These are phyloP conservation scores for Microctonus hyperodae DNA, from an alignment of 2,888 invertebrate species.

Conservation along the genomic window DNA sequence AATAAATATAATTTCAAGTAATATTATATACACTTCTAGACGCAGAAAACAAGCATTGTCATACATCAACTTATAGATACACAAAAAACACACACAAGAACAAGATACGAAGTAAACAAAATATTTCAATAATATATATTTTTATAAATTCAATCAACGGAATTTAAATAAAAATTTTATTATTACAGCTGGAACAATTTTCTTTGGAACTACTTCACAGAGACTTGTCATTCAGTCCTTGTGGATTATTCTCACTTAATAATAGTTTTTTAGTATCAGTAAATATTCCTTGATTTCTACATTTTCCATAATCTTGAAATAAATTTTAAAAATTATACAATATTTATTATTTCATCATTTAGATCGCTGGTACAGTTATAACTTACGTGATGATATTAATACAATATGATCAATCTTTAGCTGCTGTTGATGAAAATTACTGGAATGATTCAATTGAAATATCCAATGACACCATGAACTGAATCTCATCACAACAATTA, in stretches of 20 bases:
- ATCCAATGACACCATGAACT: no score
- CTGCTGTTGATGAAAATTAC: not conserved
- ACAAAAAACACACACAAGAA: not conserved
- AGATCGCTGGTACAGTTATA: not conserved
- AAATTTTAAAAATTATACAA: no score
- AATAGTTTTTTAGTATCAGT: not conserved
- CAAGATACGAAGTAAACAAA: not conserved
- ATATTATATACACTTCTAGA: not conserved
- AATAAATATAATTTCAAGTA: not conserved
- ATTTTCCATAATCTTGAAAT: no score
- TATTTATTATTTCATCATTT: not conserved
- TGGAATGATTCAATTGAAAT: not conserved
- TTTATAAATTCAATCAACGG: not conserved
- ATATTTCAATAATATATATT: not conserved
- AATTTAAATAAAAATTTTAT: not conserved
- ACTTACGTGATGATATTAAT: not conserved
- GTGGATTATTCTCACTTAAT: not conserved
- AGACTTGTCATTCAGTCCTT: not conserved
- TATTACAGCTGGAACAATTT: not conserved
- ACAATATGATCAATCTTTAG: not conserved
- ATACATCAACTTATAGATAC: not conserved
- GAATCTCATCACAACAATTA: no score
- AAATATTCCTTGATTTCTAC: not conserved
- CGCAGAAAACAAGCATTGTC: not conserved
- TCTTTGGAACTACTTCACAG: not conserved